Base-by-base conservation (phyloP, 30 jellyfish, hydroid and myxozoan genomes). In the Pelagia noctiluca region DNA sequence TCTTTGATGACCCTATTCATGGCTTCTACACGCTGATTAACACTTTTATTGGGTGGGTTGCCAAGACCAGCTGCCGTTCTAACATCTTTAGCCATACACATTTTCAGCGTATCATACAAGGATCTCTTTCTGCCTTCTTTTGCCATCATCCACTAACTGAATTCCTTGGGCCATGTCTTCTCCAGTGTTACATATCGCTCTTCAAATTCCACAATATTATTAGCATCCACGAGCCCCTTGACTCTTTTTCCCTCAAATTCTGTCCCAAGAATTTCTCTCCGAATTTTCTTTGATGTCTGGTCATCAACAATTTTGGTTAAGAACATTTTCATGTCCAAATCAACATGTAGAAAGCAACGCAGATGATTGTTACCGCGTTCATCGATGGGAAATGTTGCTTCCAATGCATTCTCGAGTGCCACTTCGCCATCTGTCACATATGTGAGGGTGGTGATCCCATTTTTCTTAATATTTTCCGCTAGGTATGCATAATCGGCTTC, bases 401-500 rank as follows among this genome's bases (percentile, higher is more conserved):
- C 79, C 0, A 66, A 66, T 71, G 72, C 73, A 21, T 38, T 72
- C 54, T 48, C 72, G n/a, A 72, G 71, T 5, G 85, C 85, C 48
- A 38, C 71, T 72, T 72, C 85, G 63, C 85, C 85, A 48, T 72
- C 76, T 26, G 72, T 72, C 47, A 32, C 85, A 48, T 72, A 72
- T 1, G 72, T 72, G 63, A 72, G 54, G 23, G 70, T 36, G 54
- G 70, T 72, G 72, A 48, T 38, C 54, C 72, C 72, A 33, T 5
- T 68, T 31, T 68, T 37, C 80, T 68, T 68, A 3, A 68, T 23
- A 37, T 29, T 68, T 68, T 48, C 26, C 16, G 71, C 85, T 1
- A 72, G 47, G 72, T 36, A 72, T 5, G 47, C 32, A 33, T 69
- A 69, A 36, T 72, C 85, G 25, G 48, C 73, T 72, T 38, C 54